These are phyloP conservation scores for Trilocha varians DNA, from an alignment of 2,888 invertebrate genomes.

Conservation along the genomic window DNA sequence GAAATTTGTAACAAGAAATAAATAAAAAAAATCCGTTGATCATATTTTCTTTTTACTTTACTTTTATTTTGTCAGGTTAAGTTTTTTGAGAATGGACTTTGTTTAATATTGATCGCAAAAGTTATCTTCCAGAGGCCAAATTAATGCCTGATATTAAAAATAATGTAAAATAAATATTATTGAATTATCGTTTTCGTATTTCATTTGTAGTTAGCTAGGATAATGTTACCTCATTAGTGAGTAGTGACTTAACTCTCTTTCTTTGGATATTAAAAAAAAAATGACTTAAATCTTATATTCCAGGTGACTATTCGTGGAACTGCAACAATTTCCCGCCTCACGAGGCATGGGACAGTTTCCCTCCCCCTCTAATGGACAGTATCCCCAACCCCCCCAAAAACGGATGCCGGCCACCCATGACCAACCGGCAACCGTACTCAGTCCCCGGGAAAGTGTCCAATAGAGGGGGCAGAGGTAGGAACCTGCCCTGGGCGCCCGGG, in stretches of 20 bases:
- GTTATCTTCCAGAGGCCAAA: constrained; percentile 69
- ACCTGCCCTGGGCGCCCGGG: constrained; percentile 53
- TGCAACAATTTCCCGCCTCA: constrained; percentile 48
- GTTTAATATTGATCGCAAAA: constrained; percentile 34
- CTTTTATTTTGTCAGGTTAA: no score
- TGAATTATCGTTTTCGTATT: constrained; percentile 27
- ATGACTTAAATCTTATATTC: constrained; percentile 7
- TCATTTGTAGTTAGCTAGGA: constrained; percentile 12
- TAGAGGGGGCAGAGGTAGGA: constrained; percentile 42
- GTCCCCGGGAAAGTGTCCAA: constrained; percentile 36
- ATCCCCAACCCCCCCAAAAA: constrained; percentile 49
- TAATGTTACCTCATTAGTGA: no score
- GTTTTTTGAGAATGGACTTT: no score
- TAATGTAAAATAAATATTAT: constrained; percentile 62
- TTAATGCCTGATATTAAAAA: constrained; percentile 39
- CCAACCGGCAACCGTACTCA: constrained; percentile 42
- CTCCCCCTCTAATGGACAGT: constrained; percentile 37
- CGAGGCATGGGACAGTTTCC: constrained; percentile 51
- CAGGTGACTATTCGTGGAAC: constrained; percentile 52
- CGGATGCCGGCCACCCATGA: constrained; percentile 52
- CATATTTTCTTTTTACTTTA: no score
- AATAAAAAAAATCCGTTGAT: constrained; percentile 12
- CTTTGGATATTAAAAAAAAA: not conserved
- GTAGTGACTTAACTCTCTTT: not conserved
- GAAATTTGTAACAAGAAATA: no score